Evolutionary conservation across 2,113 vertebrate species (phyloP).

Genomic region (Ameiurus melas): DNA sequence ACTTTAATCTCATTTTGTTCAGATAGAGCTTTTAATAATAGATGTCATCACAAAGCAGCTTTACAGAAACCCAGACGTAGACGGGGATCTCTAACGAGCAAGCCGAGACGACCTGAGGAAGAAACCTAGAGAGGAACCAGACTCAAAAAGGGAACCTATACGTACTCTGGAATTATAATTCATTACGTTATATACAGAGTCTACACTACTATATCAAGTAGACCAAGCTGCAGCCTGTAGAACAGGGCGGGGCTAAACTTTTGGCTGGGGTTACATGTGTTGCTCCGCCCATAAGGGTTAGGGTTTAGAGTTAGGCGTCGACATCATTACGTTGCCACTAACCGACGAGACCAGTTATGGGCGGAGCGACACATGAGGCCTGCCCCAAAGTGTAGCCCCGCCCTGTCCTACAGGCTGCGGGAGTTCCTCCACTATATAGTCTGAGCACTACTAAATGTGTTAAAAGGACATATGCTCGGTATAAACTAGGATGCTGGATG

Average conservation of each 20-base stretch:
- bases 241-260: no score
- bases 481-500: background rate
- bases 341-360: no score
- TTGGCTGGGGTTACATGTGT: no score
- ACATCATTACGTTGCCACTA: no score
- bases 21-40: background rate
- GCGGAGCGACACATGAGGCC: no score
- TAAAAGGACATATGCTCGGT: background rate
- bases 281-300: no score
- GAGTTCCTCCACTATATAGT: background rate
- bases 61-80: background rate
- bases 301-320: no score
- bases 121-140: background rate
- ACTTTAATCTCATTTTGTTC: background rate
- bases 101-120: background rate
- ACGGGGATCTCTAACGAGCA: background rate
- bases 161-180: background rate
- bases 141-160: background rate
- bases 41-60: background rate
- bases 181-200: background rate
- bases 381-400: no score
- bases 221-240: no score
- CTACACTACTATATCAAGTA: background rate
- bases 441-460: background rate
- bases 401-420: no score